Conservation (phyloP, 2,888 invertebrate genomes). For the Bugulina stolonifera region DNA sequence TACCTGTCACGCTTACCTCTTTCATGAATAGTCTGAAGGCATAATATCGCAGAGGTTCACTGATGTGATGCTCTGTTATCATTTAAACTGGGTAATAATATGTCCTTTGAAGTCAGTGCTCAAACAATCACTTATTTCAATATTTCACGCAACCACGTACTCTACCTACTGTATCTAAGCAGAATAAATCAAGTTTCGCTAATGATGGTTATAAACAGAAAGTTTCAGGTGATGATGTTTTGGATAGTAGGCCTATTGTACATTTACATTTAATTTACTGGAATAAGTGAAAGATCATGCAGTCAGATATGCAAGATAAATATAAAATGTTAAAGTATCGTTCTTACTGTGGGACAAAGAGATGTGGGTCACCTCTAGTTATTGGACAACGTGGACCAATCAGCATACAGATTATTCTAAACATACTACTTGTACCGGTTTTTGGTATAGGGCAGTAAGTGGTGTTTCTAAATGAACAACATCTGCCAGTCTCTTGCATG, state of each 20-base stretch:
- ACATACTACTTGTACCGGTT: neutral
- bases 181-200: too few species aligned
- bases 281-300: neutral
- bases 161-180: too few species aligned
- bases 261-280: neutral
- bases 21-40: neutral
- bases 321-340: neutral
- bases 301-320: neutral
- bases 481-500: neutral
- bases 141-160: too few species aligned
- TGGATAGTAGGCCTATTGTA: neutral
- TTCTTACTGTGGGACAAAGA: neutral
- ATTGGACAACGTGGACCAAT: neutral
- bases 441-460: neutral
- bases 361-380: neutral
- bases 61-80: too few species aligned
- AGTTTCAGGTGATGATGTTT: too few species aligned
- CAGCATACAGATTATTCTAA: neutral
- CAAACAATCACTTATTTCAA: neutral
- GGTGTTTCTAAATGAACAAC: neutral
- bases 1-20: neutral
- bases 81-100: too few species aligned
- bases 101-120: neutral
- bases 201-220: neutral
- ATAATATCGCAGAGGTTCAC: too few species aligned